Base-by-base conservation (phyloP, 2,888 invertebrate species). In the Laspeyria flexula region DNA sequence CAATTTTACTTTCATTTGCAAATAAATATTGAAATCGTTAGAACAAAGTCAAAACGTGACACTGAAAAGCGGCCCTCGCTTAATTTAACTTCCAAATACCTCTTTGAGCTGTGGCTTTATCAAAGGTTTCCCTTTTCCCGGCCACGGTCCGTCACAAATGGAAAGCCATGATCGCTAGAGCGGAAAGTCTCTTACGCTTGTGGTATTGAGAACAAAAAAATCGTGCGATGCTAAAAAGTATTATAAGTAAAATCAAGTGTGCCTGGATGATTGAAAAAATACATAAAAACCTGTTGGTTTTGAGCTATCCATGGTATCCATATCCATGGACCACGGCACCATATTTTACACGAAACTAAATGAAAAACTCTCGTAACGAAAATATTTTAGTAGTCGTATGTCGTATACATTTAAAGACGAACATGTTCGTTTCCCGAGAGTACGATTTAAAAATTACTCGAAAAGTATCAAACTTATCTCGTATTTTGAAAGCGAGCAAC, bases 1-100 rank as follows among this genome's bases (percentile, higher is more conserved):
- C 13, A 11, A 21, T 45, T 47, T 31, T 34, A 16, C 15, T 52
- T 55, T 48, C 10, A 40, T 40, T 12, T 11, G 10, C 15, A 37
- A 30, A 23, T 51, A 60, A 60, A 52, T 50, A 48, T 35, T 38
- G 48, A 48, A 53, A 43, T 49, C 18, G 61, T 38, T 25, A 33
- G 45, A 56, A 42, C 57, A 34, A 18, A 54, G 53, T 41, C 53
- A 33, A 54, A 52, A 44, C 42, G 59, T 59, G 47, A 37, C 43
- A 56, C 43, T 48, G 39, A 50, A 52, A 55, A 55, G 43, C 50
- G 50, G n/a, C 46, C 37, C 18, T 54, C 49, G 65, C 67, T 64
- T 68, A 57, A 67, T 71, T 74, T 65, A 65, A 62, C 62, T 71
- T 75, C 65, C 54, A 68, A 68, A 71, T 67, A 66, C 57, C 53